Conservation (phyloP, 2,113 vertebrate genomes). For the Chlorodrepanis virens region DNA sequence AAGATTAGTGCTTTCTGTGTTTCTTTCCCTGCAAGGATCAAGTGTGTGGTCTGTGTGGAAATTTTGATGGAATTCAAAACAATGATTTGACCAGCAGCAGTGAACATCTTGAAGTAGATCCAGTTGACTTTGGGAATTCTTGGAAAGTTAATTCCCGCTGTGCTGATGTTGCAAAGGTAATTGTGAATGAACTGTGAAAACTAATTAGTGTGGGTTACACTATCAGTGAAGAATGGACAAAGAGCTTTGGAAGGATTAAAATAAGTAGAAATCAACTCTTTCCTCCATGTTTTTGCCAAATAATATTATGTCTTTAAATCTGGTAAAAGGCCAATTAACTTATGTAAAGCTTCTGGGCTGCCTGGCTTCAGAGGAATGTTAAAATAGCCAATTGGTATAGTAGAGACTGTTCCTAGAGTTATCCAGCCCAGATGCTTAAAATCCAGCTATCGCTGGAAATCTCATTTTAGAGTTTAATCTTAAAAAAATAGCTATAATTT, state of each 20-base stretch:
- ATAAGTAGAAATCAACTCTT: neutral
- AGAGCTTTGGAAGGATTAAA: neutral
- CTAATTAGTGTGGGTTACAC: neutral
- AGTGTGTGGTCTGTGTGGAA: constrained; percentile 95
- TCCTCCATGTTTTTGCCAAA: neutral
- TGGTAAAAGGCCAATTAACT: neutral
- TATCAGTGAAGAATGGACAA: neutral
- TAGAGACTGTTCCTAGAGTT: neutral
- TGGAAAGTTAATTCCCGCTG: constrained; percentile 90
- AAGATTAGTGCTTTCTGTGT: neutral
- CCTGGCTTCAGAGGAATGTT: neutral
- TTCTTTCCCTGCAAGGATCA: constrained; percentile 74
- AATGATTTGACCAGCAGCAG: constrained; percentile 92
- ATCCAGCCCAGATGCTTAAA: neutral
- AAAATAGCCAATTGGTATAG: neutral
- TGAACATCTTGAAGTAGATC: constrained; percentile 89
- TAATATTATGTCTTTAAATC: neutral
- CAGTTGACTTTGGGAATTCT: constrained; percentile 90
- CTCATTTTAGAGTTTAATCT: neutral
- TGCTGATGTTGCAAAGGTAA: constrained; percentile 86
- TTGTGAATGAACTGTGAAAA: neutral
- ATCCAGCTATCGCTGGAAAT: constrained; percentile 4
- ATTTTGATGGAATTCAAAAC: constrained; percentile 93
- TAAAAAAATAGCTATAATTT: neutral
- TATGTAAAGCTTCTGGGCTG: neutral